Percentiles rank a stretch among this genome's conserved stretches.
Evolutionary conservation across 2,113 vertebrate genomes (phyloP).

Genomic region (Origma solitaria): DNA sequence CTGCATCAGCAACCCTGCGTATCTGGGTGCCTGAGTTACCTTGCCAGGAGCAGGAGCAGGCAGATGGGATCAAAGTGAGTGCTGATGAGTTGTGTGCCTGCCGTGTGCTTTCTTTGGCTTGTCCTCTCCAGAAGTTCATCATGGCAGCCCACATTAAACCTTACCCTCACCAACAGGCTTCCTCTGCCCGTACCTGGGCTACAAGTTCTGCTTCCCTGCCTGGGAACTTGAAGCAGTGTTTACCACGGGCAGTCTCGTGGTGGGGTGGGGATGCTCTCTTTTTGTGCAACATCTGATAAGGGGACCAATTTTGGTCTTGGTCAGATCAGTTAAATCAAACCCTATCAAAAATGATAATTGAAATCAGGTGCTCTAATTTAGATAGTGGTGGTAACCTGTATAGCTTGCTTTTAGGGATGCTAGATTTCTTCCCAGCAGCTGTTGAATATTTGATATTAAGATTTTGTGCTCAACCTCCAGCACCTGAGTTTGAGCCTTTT

Average conservation of each 20-base stretch:
- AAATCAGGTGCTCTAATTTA: background rate
- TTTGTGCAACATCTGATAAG: background rate
- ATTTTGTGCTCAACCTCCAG: background rate
- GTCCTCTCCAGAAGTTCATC: background rate
- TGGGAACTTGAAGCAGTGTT: background rate
- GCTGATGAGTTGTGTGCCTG: background rate
- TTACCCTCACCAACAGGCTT: background rate
- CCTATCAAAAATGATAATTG: background rate
- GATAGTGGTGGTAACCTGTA: background rate
- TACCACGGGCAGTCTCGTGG: background rate
- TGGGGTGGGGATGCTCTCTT: background rate
- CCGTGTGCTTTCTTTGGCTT: background rate
- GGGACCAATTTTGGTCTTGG: background rate
- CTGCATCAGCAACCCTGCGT: accelerated
- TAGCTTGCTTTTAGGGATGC: background rate
- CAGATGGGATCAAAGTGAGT: accelerated
- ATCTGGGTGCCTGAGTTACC: background rate
- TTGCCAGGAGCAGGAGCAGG: background rate
- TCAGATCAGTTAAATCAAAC: background rate
- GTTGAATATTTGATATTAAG: background rate
- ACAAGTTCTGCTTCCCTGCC: background rate
- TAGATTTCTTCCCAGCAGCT: background rate
- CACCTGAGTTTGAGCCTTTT: background rate
- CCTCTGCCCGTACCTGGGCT: background rate
- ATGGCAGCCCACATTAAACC: background rate